Evolutionary conservation across 1,140 invertebrate genomes (phyloP).

Genomic region (Homalodisca vitripennis): DNA sequence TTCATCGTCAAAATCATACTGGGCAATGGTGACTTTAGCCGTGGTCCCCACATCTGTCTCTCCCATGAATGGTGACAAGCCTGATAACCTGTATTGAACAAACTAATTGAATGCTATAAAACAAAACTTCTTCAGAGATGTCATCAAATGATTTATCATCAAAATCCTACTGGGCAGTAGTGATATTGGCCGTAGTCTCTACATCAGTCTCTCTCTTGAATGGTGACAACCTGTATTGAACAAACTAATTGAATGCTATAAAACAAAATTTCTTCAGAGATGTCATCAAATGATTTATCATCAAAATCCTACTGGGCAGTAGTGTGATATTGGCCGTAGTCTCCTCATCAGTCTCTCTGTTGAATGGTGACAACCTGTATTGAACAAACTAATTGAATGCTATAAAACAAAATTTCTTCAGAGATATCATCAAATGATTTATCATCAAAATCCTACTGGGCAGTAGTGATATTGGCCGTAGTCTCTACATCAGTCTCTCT

Average conservation of each 20-base stretch:
- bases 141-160: slow-evolving; percentile 92
- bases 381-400: no score
- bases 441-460: slow-evolving; percentile 94
- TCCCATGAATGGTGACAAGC: slow-evolving; percentile 97
- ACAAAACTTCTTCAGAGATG: slow-evolving; percentile 87
- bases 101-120: no score
- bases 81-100: slow-evolving; percentile 76
- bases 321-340: slow-evolving; percentile 97
- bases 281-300: slow-evolving; percentile 90
- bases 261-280: no score
- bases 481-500: slow-evolving; percentile 96
- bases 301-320: slow-evolving; percentile 95
- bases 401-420: no score
- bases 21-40: slow-evolving; percentile 93
- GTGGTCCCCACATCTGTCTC: slow-evolving; percentile 96
- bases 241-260: no score
- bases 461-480: slow-evolving; percentile 94
- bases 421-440: slow-evolving; percentile 91
- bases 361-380: slow-evolving; percentile 93
- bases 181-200: slow-evolving; percentile 97
- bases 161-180: slow-evolving; percentile 92
- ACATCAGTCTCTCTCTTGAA: slow-evolving; percentile 96
- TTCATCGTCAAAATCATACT: slow-evolving; percentile 95
- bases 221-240: no score
- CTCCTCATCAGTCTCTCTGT: slow-evolving; percentile 95